A percentile compares a stretch with the other conserved stretches of the same genome.
Conservation (phyloP, 2,113 vertebrate genomes). For the Pteruthius melanotis region DNA sequence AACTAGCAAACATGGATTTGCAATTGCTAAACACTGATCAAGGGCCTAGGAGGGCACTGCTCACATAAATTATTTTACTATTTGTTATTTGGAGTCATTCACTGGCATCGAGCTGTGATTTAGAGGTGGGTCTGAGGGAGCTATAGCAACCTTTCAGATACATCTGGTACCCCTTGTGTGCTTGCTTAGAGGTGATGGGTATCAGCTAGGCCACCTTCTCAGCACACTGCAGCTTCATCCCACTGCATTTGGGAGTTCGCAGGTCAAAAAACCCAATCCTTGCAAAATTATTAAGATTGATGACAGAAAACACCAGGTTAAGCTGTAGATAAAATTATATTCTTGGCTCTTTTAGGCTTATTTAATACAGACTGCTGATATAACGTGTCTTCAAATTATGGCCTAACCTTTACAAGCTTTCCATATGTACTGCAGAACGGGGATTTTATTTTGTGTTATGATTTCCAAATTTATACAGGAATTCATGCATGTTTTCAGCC, state of each 20-base stretch:
- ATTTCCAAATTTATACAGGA: background rate
- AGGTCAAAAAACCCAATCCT: background rate
- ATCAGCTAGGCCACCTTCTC: background rate
- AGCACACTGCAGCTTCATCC: background rate
- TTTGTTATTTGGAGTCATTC: background rate
- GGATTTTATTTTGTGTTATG: background rate
- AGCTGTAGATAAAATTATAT: background rate
- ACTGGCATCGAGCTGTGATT: background rate
- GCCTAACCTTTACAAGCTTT: background rate
- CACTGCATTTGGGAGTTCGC: background rate
- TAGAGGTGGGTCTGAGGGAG: background rate
- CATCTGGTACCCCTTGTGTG: rapidly evolving
- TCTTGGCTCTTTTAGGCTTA: background rate
- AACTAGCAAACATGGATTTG: background rate
- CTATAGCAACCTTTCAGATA: background rate
- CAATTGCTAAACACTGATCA: background rate
- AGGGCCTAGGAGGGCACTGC: background rate
- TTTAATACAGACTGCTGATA: background rate
- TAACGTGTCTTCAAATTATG: background rate
- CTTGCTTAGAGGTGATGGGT: background rate
- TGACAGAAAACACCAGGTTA: background rate
- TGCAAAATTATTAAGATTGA: background rate
- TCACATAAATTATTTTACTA: background rate
- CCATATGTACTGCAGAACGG: rapidly evolving
- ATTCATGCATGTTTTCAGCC: background rate